phyloP scores from a whole-genome alignment of 2,797 vertebrate species.

The Parauchenoglanis punctatus region DNA sequence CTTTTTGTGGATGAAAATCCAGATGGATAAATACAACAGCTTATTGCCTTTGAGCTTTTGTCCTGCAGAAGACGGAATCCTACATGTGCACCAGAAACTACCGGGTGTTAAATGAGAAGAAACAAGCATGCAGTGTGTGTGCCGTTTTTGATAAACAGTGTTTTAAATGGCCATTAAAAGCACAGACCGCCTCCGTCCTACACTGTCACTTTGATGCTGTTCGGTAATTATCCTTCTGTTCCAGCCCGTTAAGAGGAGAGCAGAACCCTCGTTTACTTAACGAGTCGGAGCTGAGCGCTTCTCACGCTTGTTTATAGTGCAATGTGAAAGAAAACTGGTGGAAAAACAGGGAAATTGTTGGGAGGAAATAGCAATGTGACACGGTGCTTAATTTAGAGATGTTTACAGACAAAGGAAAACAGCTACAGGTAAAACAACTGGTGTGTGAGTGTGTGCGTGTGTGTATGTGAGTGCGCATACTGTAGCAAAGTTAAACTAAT shows the following conservation, averaged over 20 bases:
- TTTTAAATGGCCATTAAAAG: conserved; percentile 62
- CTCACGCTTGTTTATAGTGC: conserved; percentile 29
- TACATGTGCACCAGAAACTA: conserved; percentile 26
- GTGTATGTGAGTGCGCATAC: not conserved
- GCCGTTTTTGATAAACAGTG: conserved; percentile 58
- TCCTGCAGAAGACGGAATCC: conserved; percentile 6
- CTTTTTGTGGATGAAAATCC: conserved; percentile 19
- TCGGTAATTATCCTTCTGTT: conserved; percentile 53
- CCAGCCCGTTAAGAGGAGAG: conserved; percentile 35
- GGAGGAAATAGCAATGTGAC: not conserved
- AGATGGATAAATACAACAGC: conserved; percentile 20
- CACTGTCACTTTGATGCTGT: conserved; percentile 57
- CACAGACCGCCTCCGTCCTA: conserved; percentile 48
- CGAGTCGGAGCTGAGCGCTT: conserved; percentile 40
- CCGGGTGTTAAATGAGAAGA: conserved; percentile 51
- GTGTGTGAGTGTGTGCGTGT: not conserved
- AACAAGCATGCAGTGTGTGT: conserved; percentile 47
- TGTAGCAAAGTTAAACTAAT: not conserved
- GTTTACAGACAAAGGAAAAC: not conserved
- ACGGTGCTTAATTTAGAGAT: not conserved
- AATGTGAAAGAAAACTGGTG: conserved; percentile 1
- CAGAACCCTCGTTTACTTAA: conserved; percentile 48
- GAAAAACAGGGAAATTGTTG: not conserved
- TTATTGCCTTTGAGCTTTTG: conserved; percentile 23
- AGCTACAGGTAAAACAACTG: not conserved